Base-by-base conservation (phyloP, 1,140 invertebrate genomes). In the Cryptotermes secundus region DNA sequence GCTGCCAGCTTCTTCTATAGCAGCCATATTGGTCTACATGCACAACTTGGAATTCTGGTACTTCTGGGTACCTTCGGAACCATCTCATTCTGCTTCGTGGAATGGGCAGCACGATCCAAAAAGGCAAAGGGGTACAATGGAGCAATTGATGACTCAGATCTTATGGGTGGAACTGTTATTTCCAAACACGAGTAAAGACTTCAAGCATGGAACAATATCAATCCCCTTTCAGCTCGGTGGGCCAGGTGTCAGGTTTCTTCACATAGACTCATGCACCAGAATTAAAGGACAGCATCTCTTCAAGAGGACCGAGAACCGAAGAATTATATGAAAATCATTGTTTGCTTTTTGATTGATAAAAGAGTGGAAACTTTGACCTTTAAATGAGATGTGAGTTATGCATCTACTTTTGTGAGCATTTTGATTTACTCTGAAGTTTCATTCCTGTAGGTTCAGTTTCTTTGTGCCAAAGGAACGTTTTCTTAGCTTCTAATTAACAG, bases 1-100 rank as follows among this genome's bases (percentile, higher is more conserved):
- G 97, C 97, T 0, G 90, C 93, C 12, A 96, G 95, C 83, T 99
- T 99, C 91, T 95, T 95, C 89, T 99, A 99, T 90, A 96, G 96
- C 83, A 94, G 93, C 12, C 89, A 92, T 42, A 88, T 97, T 3
- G 91, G 93, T 1, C 91, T 99, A 4, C 92, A 96, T 79, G 93
- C 94, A 79, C 98, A 99, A 88, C 89, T 99, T 12, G 90, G 91
- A 0, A 95, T 99, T 49, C 89, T 99, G 14, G 91, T 95, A 0
- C 89, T 95, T 1, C 91, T 94, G 24, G 95, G 94, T 1, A 92
- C 95, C 6, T 86, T 96, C 14, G 97, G 97, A 34, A 96, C 96
- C 0, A 88, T 93, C 0, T 90, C 94, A 1, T 99, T 99, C 90
- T 96, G 95, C 86, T 87, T 93, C 34, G 95, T 98, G 16, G 97